Conservation (phyloP, 1,140 invertebrate species). For the Polypedilum vanderplanki region DNA sequence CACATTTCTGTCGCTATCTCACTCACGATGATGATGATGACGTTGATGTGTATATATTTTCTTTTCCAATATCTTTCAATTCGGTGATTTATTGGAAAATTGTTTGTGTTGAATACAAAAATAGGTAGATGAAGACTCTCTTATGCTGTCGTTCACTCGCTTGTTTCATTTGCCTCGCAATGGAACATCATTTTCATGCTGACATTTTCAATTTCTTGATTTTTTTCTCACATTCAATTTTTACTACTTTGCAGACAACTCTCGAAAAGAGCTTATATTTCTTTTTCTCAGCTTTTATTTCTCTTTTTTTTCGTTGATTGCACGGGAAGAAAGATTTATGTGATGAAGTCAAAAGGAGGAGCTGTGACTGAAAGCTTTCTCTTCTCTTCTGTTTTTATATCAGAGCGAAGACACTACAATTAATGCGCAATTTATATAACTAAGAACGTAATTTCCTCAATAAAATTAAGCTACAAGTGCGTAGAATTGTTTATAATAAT, state of each 20-base stretch:
- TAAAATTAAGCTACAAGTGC: no score
- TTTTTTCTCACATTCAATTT: background rate
- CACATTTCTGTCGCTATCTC: background rate
- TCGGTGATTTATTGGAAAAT: slow-evolving; percentile 18
- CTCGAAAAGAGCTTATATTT: no score
- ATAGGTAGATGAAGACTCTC: background rate
- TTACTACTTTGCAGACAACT: no score
- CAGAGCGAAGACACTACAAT: no score
- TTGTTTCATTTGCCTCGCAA: background rate
- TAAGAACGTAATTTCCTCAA: no score
- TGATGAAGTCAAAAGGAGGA: background rate
- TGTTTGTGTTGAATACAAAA: slow-evolving; percentile 10
- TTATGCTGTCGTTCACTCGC: background rate
- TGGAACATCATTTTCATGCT: background rate
- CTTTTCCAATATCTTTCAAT: slow-evolving; percentile 2
- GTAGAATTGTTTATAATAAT: no score
- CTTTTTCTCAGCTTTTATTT: no score
- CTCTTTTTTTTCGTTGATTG: no score
- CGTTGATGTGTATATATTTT: background rate
- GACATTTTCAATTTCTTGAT: slow-evolving; percentile 19
- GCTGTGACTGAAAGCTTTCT: no score
- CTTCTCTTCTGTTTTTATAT: no score
- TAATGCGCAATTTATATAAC: no score
- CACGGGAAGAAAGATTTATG: background rate
- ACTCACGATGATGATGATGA: background rate